phyloP scores from a whole-genome alignment of 2,888 invertebrate genomes.

The Clitarchus hookeri region DNA sequence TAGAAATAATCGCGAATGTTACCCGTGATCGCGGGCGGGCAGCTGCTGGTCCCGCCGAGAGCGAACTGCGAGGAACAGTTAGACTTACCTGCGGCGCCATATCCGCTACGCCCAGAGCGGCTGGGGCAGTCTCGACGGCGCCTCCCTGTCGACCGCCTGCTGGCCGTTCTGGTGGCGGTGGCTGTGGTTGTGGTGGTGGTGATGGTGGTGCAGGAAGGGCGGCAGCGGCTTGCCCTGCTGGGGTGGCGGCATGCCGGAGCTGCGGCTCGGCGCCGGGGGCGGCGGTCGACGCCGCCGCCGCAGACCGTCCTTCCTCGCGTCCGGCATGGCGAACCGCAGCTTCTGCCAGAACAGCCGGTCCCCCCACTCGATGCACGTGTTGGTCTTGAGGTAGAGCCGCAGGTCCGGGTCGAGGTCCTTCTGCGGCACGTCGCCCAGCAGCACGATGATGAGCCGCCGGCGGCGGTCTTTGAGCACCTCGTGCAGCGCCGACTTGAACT shows the following conservation, averaged over 20 bases:
- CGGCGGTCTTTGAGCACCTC: constrained; percentile 86
- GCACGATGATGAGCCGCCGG: constrained; percentile 85
- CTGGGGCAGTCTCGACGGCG: constrained; percentile 62
- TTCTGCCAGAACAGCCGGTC: constrained; percentile 98
- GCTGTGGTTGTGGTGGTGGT: constrained; percentile 56
- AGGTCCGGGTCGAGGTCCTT: constrained; percentile 90
- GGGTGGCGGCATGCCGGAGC: constrained; percentile 39
- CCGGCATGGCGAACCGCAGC: constrained; percentile 88
- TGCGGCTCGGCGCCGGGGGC: constrained; percentile 65
- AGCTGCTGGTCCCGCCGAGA: no score
- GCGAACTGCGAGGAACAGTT: no score
- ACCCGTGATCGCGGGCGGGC: no score
- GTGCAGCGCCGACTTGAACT: constrained; percentile 91
- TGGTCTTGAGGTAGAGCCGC: constrained; percentile 85
- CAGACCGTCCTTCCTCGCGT: constrained; percentile 66
- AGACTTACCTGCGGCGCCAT: constrained; percentile 64
- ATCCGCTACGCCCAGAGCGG: constrained; percentile 81
- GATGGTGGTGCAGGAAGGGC: constrained; percentile 29
- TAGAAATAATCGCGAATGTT: no score
- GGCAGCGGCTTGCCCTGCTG: constrained; percentile 26
- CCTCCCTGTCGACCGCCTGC: constrained; percentile 45
- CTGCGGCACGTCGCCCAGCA: constrained; percentile 87
- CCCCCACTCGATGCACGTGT: constrained; percentile 91
- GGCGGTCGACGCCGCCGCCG: constrained; percentile 57
- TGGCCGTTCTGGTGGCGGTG: constrained; percentile 40